Base-by-base conservation (phyloP, 1,140 invertebrate species). In the Diprion similis region DNA sequence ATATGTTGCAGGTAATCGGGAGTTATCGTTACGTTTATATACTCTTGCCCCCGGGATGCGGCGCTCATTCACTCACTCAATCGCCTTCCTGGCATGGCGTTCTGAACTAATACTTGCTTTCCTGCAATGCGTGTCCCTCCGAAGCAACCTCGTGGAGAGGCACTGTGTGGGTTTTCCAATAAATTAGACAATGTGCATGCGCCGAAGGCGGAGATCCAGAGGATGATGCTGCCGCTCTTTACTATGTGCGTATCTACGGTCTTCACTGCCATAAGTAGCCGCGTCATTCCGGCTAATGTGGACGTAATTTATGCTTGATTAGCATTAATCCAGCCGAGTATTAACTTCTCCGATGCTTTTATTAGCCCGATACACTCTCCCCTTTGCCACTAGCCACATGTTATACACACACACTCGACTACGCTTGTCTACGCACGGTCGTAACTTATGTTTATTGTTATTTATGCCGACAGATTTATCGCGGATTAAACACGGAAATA, bases 381-480 rank as follows among this genome's bases (percentile, higher is more conserved):
- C 51, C 11, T 59, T 17, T 59, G 0, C 51, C 51, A 59, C n/a
- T 17, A 1, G 24, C 24, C n/a, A n/a, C n/a, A n/a, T n/a, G 24
- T 37, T 37, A 6, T 37, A 37, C 6, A 37, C 24, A 1, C 24
- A 37, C 24, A 37, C 24, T 37, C 24, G 24, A 37, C 24, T 37
- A 37, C 24, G 24, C 24, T 37, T 37, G 24, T 37, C 24, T 37
- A 37, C 24, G 24, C 51, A 9, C 69, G 71, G 71, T 65, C 76
- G 78, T 86, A 85, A 85, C 78, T 86, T 82, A 84, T 81, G 77
- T 84, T 85, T 86, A 85, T 81, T 82, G 84, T 85, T 86, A 84
- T 85, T 84, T 83, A 85, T 81, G 84, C 59, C 82, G 82, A 82
- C 81, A 84, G 83, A 86, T 86, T 86, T 86, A 86, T 86, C 84